Evolutionary conservation across 2,113 vertebrate genomes (phyloP), one percentile per base, ranked within the genome.

Genomic region (Carassius carassius): DNA sequence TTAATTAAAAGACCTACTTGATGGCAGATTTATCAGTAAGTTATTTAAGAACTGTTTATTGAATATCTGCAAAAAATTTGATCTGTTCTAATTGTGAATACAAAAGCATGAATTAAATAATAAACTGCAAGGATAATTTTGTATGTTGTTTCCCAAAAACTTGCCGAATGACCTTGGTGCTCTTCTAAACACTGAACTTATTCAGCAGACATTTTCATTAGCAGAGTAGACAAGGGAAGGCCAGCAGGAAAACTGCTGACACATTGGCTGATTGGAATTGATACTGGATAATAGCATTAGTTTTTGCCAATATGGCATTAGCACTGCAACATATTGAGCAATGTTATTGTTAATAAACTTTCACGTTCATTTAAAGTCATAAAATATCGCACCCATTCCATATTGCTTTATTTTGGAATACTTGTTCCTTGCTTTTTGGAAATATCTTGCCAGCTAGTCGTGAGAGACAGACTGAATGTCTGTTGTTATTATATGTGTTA

Each of bases 141-240:
- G 41, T 14, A 6, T 73, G 37, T 47, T 23, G 23, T 74, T n/a
- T 23, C 21, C 7, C 41, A 47, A 25, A 37, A 37, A 37, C 35
- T 49, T 62, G 41, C 44, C 17, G 65, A 74, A 62, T 86, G 79
- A 89, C 78, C 78, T 87, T 89, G 82, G 41, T 69, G 58, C 16
- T 77, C 62, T 47, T 77, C 54, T 41, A 44, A 85, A 62, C 63
- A 72, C 69, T 72, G 44, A 65, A 80, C 16, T 49, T 41, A 77
- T 86, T 84, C 65, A 81, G 70, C 23, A 75, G 65, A 63, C 72
- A 19, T 78, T 85, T 89, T 87, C 77, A 84, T 78, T 69, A 86
- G 70, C 65, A 49, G 78, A 85, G 75, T 86, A 37, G 74, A 37
- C 3, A 3, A 14, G 25, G 17, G 29, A 70, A 85, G 74, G 37